Percentiles rank a stretch among this genome's conserved stretches.
phyloP scores from a whole-genome alignment of 2,888 invertebrate genomes.

The Camponotus fellah region DNA sequence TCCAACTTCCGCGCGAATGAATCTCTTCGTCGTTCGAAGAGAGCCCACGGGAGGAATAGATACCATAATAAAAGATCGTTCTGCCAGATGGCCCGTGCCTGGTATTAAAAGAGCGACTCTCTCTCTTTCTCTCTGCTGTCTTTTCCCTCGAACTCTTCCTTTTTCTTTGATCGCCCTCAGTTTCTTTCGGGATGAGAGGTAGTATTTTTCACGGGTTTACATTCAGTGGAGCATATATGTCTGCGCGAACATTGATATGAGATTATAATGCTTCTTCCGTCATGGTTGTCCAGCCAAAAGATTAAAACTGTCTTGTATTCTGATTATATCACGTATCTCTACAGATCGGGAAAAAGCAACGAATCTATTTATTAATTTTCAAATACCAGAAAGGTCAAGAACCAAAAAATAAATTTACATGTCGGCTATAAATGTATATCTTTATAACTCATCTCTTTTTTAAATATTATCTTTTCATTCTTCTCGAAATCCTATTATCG shows the following conservation, averaged over 20 bases:
- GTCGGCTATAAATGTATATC: not conserved
- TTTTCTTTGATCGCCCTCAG: slow-evolving; percentile 30
- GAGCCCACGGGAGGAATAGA: slow-evolving; percentile 67
- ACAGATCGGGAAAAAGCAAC: not conserved
- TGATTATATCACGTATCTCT: not conserved
- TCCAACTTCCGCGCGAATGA: slow-evolving; percentile 70
- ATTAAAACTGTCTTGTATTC: not conserved
- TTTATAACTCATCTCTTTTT: not conserved
- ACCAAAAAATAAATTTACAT: not conserved
- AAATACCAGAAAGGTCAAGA: not conserved
- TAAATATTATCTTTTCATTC: not conserved
- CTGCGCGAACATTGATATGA: slow-evolving; percentile 16
- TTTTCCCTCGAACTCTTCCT: slow-evolving; percentile 54
- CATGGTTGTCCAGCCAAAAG: not conserved
- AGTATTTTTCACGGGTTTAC: slow-evolving; percentile 23
- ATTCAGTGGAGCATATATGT: slow-evolving; percentile 4
- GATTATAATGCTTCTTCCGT: slow-evolving; percentile 5
- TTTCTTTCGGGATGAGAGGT: slow-evolving; percentile 10
- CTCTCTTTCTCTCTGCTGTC: slow-evolving; percentile 41
- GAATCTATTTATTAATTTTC: slow-evolving; percentile 8
- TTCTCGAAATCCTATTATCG: not conserved
- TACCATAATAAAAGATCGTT: slow-evolving; percentile 72
- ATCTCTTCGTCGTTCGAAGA: slow-evolving; percentile 62
- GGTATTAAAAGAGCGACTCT: slow-evolving; percentile 61
- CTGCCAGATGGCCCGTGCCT: slow-evolving; percentile 76